These are phyloP conservation scores for Xylota segnis DNA, from an alignment of 2,888 invertebrate genomes.

Conservation along the genomic window DNA sequence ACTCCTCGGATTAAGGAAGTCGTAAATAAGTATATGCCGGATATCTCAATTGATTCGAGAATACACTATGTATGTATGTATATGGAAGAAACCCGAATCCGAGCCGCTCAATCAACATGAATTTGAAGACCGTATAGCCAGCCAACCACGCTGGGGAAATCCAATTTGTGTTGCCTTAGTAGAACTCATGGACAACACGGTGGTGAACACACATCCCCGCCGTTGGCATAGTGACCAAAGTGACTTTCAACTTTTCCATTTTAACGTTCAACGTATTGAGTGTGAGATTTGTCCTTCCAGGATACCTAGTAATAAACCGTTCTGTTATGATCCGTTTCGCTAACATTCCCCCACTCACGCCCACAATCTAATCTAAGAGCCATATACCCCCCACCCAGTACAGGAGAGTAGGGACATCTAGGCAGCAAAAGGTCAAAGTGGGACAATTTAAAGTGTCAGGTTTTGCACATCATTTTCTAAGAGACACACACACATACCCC, in stretches of 20 bases:
- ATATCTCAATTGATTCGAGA: conserved; percentile 61
- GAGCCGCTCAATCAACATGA: conserved; percentile 20
- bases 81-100: background rate
- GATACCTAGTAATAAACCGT: conserved; percentile 28
- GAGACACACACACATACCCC: background rate
- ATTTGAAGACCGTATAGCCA: background rate
- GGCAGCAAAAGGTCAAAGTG: conserved; percentile 67
- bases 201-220: background rate
- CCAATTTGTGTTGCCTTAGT: conserved; percentile 35
- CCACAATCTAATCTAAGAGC: conserved; percentile 29
- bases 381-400: background rate
- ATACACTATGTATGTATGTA: conserved; percentile 29
- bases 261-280: background rate
- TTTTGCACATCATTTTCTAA: conserved; percentile 34
- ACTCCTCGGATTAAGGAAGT: conserved; percentile 49
- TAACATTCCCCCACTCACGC: background rate
- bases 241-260: conserved; percentile 36
- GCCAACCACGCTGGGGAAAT: conserved; percentile 5
- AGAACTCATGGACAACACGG: conserved; percentile 10
- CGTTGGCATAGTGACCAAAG: conserved; percentile 11
- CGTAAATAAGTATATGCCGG: conserved; percentile 61
- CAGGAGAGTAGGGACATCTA: conserved; percentile 9
- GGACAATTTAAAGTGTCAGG: conserved; percentile 48
- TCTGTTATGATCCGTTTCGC: background rate
- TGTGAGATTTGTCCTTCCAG: background rate